Base-by-base conservation (phyloP, 2,888 invertebrate genomes). In the Teinopalpus imperialis region DNA sequence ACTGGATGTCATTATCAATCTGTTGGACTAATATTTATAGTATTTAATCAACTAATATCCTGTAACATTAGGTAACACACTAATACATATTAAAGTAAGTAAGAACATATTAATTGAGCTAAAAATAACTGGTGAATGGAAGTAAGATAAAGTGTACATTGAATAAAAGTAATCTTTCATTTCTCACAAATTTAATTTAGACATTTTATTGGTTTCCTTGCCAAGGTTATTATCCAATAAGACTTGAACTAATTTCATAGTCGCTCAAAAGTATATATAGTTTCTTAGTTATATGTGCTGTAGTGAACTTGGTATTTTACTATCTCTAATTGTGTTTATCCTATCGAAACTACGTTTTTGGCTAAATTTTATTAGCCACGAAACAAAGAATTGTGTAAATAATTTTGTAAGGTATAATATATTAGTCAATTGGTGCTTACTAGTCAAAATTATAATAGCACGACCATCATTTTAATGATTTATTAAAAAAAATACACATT, bases 401-500 rank as follows among this genome's bases (percentile, higher is more conserved):
- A 74, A 49, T 59, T 63, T 64, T 66, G 57, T 77, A 74, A 71
- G 66, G 52, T 53, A 59, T 70, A 61, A 59, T 49, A 45, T 52
- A 66, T 81, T 85, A 85, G 85, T 81, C 70, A 80, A 86, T 87
- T 86, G 87, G 87, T 88, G 87, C 87, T 88, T 88, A 81, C 87
- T 88, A 88, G 87, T 88, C 87, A 88, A 87, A 88, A 87, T 87
- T 87, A 81, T 78, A 79, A 77, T 82, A 83, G 85, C 86, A 83
- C 81, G 66, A 46, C 23, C 23, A 35, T 35, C 23, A 27, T 23
- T 29, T 21, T 43, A 13, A 13, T 21, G 18, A 42, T 18, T 39
- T 18, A 40, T 20, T 13, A n/a, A n/a, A n/a, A n/a, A 6, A 35
- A 20, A 26, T 39, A 20, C 10, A 9, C 13, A 7, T 20, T 20